Conservation (phyloP, 1,140 invertebrate species). For the Neodiprion virginianus region DNA sequence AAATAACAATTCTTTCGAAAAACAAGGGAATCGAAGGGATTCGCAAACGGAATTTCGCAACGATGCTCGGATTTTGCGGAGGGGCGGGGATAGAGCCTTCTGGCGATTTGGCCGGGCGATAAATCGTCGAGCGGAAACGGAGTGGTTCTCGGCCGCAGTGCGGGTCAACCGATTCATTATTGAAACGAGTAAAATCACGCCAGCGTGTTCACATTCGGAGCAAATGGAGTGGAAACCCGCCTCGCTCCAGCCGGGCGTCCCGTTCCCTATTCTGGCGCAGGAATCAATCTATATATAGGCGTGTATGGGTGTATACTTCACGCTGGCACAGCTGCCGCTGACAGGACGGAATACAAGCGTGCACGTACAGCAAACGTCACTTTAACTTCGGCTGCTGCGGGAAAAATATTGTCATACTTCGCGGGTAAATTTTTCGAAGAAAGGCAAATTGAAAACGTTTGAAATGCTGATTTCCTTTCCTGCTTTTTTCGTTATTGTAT, state of each 20-base stretch:
- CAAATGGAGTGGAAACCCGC: constrained; percentile 13
- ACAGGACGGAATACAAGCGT: not conserved
- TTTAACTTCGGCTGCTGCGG: not conserved
- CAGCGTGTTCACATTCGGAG: not conserved
- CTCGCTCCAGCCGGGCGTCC: not conserved
- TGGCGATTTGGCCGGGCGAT: too few relatives aligned
- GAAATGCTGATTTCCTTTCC: too few relatives aligned
- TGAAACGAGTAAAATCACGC: constrained; percentile 13
- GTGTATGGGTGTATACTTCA: not conserved
- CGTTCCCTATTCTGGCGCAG: not conserved
- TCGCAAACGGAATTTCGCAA: too few relatives aligned
- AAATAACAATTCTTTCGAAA: too few relatives aligned
- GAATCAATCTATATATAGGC: constrained; percentile 9
- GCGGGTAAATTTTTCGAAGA: too few relatives aligned
- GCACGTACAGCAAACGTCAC: too few relatives aligned
- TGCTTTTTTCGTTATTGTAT: too few relatives aligned
- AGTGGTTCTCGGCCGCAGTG: not conserved
- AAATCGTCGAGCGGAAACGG: not conserved
- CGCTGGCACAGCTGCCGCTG: not conserved
- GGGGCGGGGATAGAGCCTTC: too few relatives aligned
- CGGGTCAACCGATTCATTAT: constrained; percentile 7
- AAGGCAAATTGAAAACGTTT: too few relatives aligned
- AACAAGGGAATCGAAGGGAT: too few relatives aligned
- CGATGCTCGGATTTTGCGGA: too few relatives aligned
- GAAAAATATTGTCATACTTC: not conserved